A percentile compares a stretch with the other conserved stretches of the same genome.
phyloP scores from a whole-genome alignment of 1,140 invertebrate species.

The Solenopsis fugax region DNA sequence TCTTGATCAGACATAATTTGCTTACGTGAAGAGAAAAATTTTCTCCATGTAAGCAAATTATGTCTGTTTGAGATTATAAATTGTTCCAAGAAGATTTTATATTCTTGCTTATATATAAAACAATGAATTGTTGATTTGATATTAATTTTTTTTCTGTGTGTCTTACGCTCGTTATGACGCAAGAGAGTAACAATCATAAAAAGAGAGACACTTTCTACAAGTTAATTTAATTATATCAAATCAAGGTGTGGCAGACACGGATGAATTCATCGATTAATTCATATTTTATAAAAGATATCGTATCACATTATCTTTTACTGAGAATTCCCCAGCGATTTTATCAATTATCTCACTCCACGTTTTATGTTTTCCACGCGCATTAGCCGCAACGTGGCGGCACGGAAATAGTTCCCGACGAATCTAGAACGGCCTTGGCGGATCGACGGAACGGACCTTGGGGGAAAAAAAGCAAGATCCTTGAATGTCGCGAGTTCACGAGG shows the following conservation, averaged over 20 bases:
- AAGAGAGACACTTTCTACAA: not conserved
- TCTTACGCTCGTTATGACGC: not conserved
- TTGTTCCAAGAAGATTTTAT: no score
- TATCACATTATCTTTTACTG: not conserved
- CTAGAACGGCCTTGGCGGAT: constrained; percentile 47
- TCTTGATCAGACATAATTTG: no score
- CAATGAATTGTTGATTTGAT: no score
- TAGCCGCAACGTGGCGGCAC: not conserved
- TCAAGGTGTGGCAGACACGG: no score
- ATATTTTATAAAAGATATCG: not conserved
- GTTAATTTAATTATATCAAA: not conserved
- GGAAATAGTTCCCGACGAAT: constrained; percentile 52
- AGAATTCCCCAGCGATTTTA: not conserved
- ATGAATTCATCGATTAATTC: not conserved
- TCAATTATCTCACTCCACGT: not conserved
- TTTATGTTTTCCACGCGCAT: not conserved
- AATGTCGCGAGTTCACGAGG: constrained; percentile 30
- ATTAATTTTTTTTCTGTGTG: no score
- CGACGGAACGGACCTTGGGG: not conserved
- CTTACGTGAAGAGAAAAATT: no score
- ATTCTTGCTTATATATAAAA: no score
- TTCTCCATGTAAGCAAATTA: no score
- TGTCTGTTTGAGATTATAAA: no score
- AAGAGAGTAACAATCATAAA: not conserved
- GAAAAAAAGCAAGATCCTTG: constrained; percentile 12